phyloP scores from a whole-genome alignment of 2,888 invertebrate genomes.

The Drosophila greeni region DNA sequence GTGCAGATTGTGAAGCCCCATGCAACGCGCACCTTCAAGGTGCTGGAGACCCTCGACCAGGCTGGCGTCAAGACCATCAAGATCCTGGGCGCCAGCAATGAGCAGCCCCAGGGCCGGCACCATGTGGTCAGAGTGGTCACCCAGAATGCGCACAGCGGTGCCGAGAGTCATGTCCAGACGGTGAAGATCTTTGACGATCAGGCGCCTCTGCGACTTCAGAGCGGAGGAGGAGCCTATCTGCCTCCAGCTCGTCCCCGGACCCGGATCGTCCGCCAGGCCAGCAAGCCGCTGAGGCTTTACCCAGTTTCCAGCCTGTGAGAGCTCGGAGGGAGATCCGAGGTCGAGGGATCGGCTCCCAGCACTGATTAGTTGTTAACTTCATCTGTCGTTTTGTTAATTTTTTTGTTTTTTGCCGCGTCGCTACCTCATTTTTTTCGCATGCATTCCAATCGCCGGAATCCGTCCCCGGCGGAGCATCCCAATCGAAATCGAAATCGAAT shows the following conservation, averaged over 20 bases:
- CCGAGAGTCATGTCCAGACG: slow-evolving; percentile 67
- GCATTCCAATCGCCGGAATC: slow-evolving; percentile 12
- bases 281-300: slow-evolving; percentile 47
- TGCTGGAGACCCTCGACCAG: slow-evolving; percentile 70
- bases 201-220: slow-evolving; percentile 41
- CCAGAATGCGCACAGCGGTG: slow-evolving; percentile 52
- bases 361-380: slow-evolving; percentile 66
- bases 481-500: slow-evolving; percentile 36
- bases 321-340: neutral
- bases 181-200: slow-evolving; percentile 72
- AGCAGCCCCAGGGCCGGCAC: slow-evolving; percentile 71
- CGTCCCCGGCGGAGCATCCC: neutral
- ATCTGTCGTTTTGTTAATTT: slow-evolving; percentile 18
- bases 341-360: slow-evolving; percentile 42
- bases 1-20: slow-evolving; percentile 72
- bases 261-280: slow-evolving; percentile 45
- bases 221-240: slow-evolving; percentile 36
- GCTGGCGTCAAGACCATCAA: slow-evolving; percentile 75
- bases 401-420: slow-evolving; percentile 12
- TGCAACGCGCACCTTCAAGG: slow-evolving; percentile 68
- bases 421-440: slow-evolving; percentile 32
- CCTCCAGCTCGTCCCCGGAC: slow-evolving; percentile 59
- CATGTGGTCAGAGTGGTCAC: slow-evolving; percentile 70
- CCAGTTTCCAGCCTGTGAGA: slow-evolving; percentile 41
- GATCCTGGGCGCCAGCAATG: slow-evolving; percentile 70